Evolutionary conservation across 30 jellyfish, hydroid and myxozoan species (phyloP), one percentile per base, ranked within the genome.

Genomic region (Hydractinia symbiolongicarpus): DNA sequence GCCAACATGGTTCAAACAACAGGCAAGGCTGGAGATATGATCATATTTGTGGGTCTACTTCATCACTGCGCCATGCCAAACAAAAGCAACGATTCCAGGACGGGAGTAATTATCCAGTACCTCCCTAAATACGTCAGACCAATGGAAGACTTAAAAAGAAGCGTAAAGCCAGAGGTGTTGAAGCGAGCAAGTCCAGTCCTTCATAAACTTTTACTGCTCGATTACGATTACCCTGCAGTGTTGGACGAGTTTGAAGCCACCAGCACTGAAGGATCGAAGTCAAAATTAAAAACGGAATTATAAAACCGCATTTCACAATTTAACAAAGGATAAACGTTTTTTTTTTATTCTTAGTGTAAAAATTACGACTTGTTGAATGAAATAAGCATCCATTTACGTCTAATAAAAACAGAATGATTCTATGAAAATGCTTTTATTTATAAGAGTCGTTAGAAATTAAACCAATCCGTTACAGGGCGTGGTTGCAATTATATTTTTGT

Each of bases 51-150:
- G 9, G 80, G 80, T 19, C 80, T 71, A 19, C 53, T 71, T 20
- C 67, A 71, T 20, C 80, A 71, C n/a, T 71, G 80, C 50, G 80
- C 80, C 15, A 71, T 71, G 80, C 60, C 55, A 8, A 71, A 71
- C n/a, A 71, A 6, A 71, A 71, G 80, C 50, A 71, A 71, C n/a
- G 14, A 19, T 4, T 20, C 80, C 9, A 71, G 80, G 80, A 71
- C 80, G n/a, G 80, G 80, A 8, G 60, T 71, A 15, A 30, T 71
- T 50, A 20, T 71, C n/a, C 80, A 71, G n/a, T 71, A 71, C 60
- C 60, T 71, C 7, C 80, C 80, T 14, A 71, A 71, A 19, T 71
- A 71, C n/a, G 53, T 71, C 9, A 30, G 80, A 30, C 80, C 80
- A 20, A 71, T 71, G 80, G 80, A 71, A 4, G 80, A 71, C 67